phyloP scores from a whole-genome alignment of 2,888 invertebrate genomes.

The Clostera curtula region DNA sequence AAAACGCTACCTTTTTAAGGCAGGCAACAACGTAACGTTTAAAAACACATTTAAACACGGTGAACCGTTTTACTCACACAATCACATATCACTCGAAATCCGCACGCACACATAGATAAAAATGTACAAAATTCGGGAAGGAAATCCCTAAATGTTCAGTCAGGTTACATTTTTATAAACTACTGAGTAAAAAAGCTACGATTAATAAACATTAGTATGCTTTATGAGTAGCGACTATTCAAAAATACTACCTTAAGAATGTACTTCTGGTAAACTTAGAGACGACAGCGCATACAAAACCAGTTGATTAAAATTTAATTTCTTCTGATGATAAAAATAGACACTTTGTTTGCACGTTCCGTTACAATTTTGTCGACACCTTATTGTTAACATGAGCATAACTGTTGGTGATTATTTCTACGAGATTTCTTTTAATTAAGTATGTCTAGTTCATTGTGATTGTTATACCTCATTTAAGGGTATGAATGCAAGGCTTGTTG shows the following conservation, averaged over 20 bases:
- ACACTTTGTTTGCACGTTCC: constrained; percentile 29
- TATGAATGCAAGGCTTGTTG: constrained; percentile 70
- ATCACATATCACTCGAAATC: constrained; percentile 28
- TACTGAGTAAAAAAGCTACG: constrained; percentile 69
- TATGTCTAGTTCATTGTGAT: constrained; percentile 12
- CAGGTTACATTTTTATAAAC: constrained; percentile 42
- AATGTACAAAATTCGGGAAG: constrained; percentile 47
- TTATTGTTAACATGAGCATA: constrained; percentile 39
- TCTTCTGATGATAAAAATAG: constrained; percentile 55
- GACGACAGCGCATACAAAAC: constrained; percentile 39
- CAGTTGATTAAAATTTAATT: constrained; percentile 63
- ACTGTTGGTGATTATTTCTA: constrained; percentile 18
- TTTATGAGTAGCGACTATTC: constrained; percentile 46
- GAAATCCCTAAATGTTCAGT: constrained; percentile 47
- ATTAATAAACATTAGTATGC: constrained; percentile 41
- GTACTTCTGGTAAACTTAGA: constrained; percentile 45
- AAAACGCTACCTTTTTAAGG: constrained; percentile 48
- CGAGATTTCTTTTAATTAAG: constrained; percentile 28
- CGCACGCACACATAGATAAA: constrained; percentile 36
- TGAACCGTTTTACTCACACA: constrained; percentile 25
- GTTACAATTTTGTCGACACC: constrained; percentile 23
- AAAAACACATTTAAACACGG: constrained; percentile 18
- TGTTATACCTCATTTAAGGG: constrained; percentile 32
- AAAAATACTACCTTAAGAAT: constrained; percentile 57
- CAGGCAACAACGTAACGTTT: constrained; percentile 19